Percentiles rank a stretch among this genome's conserved stretches.
Evolutionary conservation across 1,140 invertebrate species (phyloP).

Genomic region (Neotoxoptera formosana): DNA sequence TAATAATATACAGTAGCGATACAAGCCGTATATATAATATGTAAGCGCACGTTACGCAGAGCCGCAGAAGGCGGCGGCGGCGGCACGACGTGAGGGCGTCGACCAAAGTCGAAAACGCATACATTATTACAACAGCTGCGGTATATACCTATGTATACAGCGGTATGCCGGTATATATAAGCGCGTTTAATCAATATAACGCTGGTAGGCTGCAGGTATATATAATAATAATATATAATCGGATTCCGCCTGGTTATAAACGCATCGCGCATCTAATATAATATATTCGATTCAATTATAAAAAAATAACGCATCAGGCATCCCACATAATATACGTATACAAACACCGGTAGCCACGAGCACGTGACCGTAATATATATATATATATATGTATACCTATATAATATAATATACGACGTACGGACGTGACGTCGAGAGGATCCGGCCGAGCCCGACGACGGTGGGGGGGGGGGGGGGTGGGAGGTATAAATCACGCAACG

Average conservation of each 20-base stretch:
- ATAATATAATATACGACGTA: too few species aligned
- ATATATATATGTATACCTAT: too few species aligned
- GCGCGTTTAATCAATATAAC: neutral
- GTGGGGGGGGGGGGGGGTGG: neutral
- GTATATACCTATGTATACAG: too few species aligned
- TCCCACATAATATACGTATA: too few species aligned
- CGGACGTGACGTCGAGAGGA: neutral
- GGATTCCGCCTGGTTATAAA: neutral
- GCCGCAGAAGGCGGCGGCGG: neutral
- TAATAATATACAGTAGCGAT: neutral
- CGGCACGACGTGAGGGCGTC: neutral
- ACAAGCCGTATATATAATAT: neutral
- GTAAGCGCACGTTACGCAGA: neutral
- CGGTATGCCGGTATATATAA: too few species aligned
- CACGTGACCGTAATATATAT: slow-evolving; percentile 23
- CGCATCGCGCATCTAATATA: neutral
- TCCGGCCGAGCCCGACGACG: neutral
- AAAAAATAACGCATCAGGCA: neutral
- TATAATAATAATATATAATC: too few species aligned
- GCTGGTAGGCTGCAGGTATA: neutral
- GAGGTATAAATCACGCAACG: slow-evolving; percentile 48
- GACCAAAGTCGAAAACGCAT: neutral
- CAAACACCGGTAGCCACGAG: slow-evolving; percentile 26
- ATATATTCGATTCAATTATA: slow-evolving; percentile 4
- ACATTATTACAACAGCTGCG: neutral